Evolutionary conservation across 2,888 invertebrate genomes (phyloP).

Genomic region (Diarsia dahlii): DNA sequence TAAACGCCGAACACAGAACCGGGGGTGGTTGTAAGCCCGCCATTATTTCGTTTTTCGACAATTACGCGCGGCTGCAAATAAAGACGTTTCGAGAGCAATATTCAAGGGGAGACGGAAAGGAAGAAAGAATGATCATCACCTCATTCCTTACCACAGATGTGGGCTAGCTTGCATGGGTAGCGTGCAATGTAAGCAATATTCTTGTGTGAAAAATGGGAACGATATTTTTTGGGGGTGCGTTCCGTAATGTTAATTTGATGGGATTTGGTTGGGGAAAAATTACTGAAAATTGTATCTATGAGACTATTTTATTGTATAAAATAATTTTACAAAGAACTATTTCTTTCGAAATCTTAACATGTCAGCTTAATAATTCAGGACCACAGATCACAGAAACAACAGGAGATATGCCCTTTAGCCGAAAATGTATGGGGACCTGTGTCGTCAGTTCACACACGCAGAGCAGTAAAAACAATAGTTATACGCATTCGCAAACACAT

Average conservation of each 20-base stretch:
- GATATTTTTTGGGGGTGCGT: conserved; percentile 15
- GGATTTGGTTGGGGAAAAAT: background rate
- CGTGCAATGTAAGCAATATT: conserved; percentile 36
- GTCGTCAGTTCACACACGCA: no score
- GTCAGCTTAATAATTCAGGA: background rate
- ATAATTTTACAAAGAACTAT: background rate
- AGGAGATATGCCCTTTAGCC: no score
- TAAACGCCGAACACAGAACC: conserved; percentile 50
- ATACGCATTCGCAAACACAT: no score
- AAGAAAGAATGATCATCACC: conserved; percentile 84
- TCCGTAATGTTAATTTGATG: conserved; percentile 8
- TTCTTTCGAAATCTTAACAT: background rate
- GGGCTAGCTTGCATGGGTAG: conserved; percentile 40
- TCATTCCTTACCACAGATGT: conserved; percentile 67
- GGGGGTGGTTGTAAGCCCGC: conserved; percentile 66
- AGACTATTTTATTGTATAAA: background rate
- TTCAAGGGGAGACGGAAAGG: conserved; percentile 73
- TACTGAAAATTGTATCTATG: background rate
- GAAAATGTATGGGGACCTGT: no score
- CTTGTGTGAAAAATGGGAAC: conserved; percentile 7
- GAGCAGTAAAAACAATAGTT: no score
- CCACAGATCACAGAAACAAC: no score
- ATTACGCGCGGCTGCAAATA: conserved; percentile 78
- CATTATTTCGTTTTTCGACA: conserved; percentile 75
- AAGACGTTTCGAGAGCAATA: conserved; percentile 78